Evolutionary conservation across 1,140 invertebrate species (phyloP).

Genomic region (Sminthurides bifidus): DNA sequence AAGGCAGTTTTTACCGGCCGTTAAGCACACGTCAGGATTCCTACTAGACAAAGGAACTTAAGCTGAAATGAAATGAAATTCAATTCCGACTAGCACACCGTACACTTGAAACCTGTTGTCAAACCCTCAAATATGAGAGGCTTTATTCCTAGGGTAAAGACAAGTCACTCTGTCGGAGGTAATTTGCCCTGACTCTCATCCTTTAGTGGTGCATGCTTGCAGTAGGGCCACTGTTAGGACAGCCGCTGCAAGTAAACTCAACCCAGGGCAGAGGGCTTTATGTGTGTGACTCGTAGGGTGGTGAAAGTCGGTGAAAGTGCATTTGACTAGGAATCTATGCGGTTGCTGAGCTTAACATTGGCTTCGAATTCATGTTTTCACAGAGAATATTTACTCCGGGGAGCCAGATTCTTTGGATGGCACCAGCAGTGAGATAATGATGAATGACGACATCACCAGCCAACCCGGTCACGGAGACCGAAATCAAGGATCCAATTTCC

Average conservation of each 20-base stretch:
- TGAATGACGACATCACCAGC: conserved; percentile 25
- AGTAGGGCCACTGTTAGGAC: neutral
- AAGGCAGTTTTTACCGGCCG: no score
- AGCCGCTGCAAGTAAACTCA: neutral
- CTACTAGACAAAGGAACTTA: no score
- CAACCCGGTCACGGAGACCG: neutral
- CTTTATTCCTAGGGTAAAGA: no score
- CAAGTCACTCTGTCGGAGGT: no score
- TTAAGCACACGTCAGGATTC: no score
- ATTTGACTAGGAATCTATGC: neutral
- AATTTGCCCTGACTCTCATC: no score
- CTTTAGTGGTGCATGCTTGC: no score
- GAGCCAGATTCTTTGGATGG: conserved; percentile 32
- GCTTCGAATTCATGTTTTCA: neutral
- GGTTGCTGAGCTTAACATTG: neutral
- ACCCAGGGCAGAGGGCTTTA: neutral
- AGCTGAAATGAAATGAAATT: no score
- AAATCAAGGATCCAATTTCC: conserved; percentile 13
- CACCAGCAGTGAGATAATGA: conserved; percentile 31
- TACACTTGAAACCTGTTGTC: no score
- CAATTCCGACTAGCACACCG: no score
- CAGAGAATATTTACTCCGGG: conserved; percentile 30
- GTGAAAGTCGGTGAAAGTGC: no score
- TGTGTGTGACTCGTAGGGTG: neutral
- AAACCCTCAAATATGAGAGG: no score